Evolutionary conservation across 2,113 vertebrate genomes (phyloP).

Genomic region (Grantiella picta): DNA sequence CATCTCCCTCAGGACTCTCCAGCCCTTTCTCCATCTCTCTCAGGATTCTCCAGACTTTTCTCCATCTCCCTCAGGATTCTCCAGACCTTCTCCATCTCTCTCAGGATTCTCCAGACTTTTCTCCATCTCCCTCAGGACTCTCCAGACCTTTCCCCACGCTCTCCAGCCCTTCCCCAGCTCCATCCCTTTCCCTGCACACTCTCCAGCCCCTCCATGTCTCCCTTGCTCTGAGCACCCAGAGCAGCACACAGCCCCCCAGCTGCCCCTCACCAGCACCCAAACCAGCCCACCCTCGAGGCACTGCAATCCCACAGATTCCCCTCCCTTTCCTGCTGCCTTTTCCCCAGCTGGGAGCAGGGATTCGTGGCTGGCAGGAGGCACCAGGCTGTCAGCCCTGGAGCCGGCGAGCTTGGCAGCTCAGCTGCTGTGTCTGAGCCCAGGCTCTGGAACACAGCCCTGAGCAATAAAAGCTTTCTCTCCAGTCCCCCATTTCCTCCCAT

Average conservation of each 20-base stretch:
- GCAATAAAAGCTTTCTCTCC: constrained; percentile 5
- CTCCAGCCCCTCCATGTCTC: neutral
- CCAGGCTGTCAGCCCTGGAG: neutral
- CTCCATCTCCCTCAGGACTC: neutral
- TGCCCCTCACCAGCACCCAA: neutral
- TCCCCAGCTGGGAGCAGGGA: neutral
- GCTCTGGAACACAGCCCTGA: constrained; percentile 1
- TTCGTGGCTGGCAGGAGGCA: neutral
- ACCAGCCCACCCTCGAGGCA: neutral
- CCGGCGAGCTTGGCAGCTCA: neutral
- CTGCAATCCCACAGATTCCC: neutral
- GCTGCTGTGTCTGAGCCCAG: neutral
- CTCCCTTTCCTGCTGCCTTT: neutral
- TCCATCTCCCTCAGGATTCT: too few species aligned
- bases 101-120: neutral
- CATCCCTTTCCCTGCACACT: neutral
- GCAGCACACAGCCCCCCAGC: neutral
- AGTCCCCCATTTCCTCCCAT: neutral
- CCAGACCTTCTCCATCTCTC: neutral
- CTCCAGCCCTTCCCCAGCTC: neutral
- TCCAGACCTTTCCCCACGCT: neutral
- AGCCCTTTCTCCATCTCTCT: too few species aligned
- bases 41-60: too few species aligned
- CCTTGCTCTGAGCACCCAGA: neutral
- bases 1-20: too few species aligned